Evolutionary conservation across 1,140 invertebrate species (phyloP).

Genomic region (Trinorchestia longiramus): DNA sequence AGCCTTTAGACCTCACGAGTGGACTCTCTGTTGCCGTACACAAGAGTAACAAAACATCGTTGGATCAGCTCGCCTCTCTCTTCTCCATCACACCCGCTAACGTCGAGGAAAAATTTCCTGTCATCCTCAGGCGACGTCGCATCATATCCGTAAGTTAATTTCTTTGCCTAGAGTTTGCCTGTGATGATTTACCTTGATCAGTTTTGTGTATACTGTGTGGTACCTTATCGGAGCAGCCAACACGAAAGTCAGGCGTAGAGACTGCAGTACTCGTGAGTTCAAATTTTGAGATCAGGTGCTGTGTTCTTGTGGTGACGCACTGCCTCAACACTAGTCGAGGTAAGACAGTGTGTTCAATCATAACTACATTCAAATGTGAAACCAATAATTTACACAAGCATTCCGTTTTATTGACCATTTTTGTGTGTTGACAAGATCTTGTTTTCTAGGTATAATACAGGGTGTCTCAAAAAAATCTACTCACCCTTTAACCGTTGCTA

Average conservation of each 20-base stretch:
- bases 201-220: background rate
- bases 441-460: no score
- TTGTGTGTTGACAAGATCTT: no score
- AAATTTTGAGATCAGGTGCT: background rate
- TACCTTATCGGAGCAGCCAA: background rate
- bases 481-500: no score
- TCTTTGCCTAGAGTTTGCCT: background rate
- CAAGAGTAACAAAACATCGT: background rate
- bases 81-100: background rate
- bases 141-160: background rate
- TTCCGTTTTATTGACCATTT: no score
- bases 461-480: no score
- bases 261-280: background rate
- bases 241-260: background rate
- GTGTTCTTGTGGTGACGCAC: background rate
- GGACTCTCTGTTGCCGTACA: background rate
- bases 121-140: conserved; percentile 29
- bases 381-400: no score
- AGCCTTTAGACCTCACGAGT: background rate
- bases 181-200: background rate
- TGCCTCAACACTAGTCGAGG: background rate
- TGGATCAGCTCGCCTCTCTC: background rate
- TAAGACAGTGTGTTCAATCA: no score
- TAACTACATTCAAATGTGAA: no score
- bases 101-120: background rate